A percentile compares a stretch with the other conserved stretches of the same genome.
These are phyloP conservation scores for Stichodactyla mertensii DNA, from an alignment of 64 coral and sea anemone species.

Conservation along the genomic window DNA sequence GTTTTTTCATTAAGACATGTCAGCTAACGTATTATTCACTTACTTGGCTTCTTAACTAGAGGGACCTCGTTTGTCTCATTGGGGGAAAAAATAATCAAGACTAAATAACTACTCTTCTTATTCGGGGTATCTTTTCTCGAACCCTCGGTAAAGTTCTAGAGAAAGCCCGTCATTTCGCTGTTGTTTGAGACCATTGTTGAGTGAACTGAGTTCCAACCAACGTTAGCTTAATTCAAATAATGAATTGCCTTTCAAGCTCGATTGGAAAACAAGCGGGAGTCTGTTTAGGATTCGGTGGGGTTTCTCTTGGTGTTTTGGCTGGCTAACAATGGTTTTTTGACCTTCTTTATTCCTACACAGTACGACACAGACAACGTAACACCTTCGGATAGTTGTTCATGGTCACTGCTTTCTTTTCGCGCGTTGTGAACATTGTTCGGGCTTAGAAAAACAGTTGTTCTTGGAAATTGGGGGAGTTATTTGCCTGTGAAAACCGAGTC, in stretches of 20 bases:
- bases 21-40: not conserved
- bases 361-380: not conserved
- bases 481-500: not conserved
- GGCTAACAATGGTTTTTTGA: not conserved
- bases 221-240: not conserved
- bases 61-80: not conserved
- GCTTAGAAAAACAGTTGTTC: conserved; percentile 11
- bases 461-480: not conserved
- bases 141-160: not conserved
- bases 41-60: not conserved
- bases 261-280: not conserved
- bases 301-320: not conserved
- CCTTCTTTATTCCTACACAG: not conserved
- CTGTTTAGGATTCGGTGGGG: not conserved
- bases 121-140: not conserved
- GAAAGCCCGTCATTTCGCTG: not conserved
- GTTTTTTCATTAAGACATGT: not conserved
- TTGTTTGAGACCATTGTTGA: not conserved
- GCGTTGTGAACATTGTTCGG: not conserved
- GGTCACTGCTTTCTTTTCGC: not conserved
- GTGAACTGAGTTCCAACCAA: not conserved
- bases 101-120: not conserved
- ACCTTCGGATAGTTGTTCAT: not conserved
- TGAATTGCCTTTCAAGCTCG: not conserved
- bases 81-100: not conserved